Evolutionary conservation across 2,888 invertebrate species (phyloP).

Genomic region (Ormyrus thymus): DNA sequence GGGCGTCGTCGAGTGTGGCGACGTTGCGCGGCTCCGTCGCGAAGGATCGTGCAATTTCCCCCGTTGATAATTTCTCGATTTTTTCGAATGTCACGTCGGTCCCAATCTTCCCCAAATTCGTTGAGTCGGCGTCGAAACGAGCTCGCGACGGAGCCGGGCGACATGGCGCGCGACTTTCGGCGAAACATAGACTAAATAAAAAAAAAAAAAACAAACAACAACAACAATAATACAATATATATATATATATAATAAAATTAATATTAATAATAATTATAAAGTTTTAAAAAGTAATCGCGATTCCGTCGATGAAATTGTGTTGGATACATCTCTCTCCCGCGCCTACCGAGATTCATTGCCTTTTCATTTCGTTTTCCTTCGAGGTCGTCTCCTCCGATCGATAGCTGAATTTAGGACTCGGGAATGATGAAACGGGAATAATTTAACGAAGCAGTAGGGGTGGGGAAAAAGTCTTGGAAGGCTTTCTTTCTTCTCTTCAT

Average conservation of each 20-base stretch:
- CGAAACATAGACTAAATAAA: slow-evolving; percentile 63
- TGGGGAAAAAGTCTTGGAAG: slow-evolving; percentile 43
- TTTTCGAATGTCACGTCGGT: neutral
- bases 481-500: slow-evolving; percentile 51
- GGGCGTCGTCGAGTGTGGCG: slow-evolving; percentile 61
- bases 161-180: slow-evolving; percentile 63
- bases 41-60: slow-evolving; percentile 11
- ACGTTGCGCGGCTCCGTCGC: slow-evolving; percentile 69
- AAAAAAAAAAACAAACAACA: slow-evolving; percentile 71
- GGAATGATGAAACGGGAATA: neutral
- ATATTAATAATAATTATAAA: slow-evolving; percentile 46
- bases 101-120: neutral
- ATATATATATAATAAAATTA: slow-evolving; percentile 46
- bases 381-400: slow-evolving; percentile 5
- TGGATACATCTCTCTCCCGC: slow-evolving; percentile 34
- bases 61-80: neutral
- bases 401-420: neutral
- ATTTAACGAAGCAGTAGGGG: neutral
- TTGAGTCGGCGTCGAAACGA: slow-evolving; percentile 32
- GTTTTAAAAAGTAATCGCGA: slow-evolving; percentile 25
- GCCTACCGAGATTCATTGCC: slow-evolving; percentile 33
- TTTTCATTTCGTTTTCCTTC: slow-evolving; percentile 1
- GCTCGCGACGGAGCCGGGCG: slow-evolving; percentile 67
- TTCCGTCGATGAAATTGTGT: slow-evolving; percentile 15
- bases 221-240: slow-evolving; percentile 65